phyloP scores from a whole-genome alignment of 2,888 invertebrate genomes.

The Ethmia dodecea region DNA sequence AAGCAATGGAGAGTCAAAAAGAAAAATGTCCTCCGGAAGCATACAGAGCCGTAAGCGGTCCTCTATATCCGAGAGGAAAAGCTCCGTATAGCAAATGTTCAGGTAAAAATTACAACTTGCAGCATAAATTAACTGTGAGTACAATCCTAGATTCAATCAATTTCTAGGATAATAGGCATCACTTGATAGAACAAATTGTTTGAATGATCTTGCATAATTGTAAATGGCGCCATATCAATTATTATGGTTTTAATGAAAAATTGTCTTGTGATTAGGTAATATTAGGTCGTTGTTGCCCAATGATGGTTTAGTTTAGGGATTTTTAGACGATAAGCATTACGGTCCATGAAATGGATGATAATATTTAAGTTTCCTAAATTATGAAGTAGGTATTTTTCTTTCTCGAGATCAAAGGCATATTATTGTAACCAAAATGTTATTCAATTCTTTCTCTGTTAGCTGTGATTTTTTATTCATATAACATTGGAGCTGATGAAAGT shows the following conservation, averaged over 20 bases:
- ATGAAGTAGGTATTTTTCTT: too few relatives aligned
- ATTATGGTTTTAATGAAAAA: constrained; percentile 24
- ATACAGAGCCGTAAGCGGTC: constrained; percentile 64
- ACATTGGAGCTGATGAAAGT: too few relatives aligned
- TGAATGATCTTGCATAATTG: constrained; percentile 10
- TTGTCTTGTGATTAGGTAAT: constrained; percentile 32
- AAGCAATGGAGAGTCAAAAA: constrained; percentile 43
- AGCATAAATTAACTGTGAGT: too few relatives aligned
- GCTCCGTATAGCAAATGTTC: constrained; percentile 58
- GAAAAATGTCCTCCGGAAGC: constrained; percentile 72
- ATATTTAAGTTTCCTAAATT: constrained; percentile 48
- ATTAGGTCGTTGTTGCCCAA: constrained; percentile 30
- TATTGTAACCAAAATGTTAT: too few relatives aligned
- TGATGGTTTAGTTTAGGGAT: constrained; percentile 27
- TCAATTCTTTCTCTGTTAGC: too few relatives aligned
- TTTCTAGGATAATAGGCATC: neutral
- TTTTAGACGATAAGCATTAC: constrained; percentile 27
- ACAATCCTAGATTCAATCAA: neutral
- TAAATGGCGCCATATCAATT: constrained; percentile 37
- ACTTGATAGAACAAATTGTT: constrained; percentile 7
- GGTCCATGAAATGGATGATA: constrained; percentile 59
- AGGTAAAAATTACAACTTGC: constrained; percentile 16
- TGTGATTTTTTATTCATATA: too few relatives aligned
- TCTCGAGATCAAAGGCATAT: too few relatives aligned
- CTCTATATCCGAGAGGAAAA: constrained; percentile 65